Evolutionary conservation across 92 coral and sea anemone species (phyloP).

Genomic region (Porites evermanni): DNA sequence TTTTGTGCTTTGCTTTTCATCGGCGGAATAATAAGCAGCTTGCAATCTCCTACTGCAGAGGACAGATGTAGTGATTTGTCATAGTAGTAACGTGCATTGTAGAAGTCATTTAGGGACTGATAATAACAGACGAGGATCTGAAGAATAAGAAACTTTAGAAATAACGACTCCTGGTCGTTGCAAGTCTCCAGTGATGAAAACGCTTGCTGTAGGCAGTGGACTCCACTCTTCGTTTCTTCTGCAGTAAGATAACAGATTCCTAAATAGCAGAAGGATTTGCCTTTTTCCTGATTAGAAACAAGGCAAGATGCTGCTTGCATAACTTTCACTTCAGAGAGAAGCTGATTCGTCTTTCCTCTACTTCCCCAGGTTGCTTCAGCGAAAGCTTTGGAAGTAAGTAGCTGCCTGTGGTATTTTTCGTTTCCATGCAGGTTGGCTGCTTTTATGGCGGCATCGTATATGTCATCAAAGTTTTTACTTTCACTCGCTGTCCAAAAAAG

Average conservation of each 20-base stretch:
- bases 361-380: neutral
- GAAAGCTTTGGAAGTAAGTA: slow-evolving; percentile 22
- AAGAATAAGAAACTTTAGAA: neutral
- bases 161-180: neutral
- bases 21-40: too few species aligned
- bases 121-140: neutral
- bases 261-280: slow-evolving; percentile 27
- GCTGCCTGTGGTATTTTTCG: neutral
- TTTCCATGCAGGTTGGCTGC: neutral
- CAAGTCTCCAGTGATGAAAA: neutral
- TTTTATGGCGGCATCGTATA: slow-evolving; percentile 28
- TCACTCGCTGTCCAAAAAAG: neutral
- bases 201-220: slow-evolving; percentile 1
- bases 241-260: slow-evolving; percentile 5
- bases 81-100: too few species aligned
- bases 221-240: neutral
- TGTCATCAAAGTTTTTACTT: neutral
- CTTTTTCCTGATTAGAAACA: neutral
- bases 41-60: too few species aligned
- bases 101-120: neutral
- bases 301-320: neutral
- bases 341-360: neutral
- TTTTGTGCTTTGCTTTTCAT: too few species aligned
- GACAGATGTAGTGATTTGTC: too few species aligned
- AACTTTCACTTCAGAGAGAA: neutral